These are phyloP conservation scores for Drosophila burlai DNA, from an alignment of 1,140 invertebrate species.

Conservation along the genomic window DNA sequence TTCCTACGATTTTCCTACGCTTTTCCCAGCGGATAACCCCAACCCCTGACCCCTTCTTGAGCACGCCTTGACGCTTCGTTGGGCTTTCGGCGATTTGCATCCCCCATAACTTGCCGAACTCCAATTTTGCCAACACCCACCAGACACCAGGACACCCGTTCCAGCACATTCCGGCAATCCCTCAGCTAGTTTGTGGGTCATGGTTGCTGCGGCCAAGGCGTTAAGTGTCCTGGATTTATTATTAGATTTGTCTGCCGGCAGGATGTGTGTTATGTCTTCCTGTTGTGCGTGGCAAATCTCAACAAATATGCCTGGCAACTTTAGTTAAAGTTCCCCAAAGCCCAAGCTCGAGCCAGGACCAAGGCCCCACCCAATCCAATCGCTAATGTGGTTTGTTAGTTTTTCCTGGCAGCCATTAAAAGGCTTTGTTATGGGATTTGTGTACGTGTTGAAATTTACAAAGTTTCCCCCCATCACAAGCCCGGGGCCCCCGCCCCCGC, in stretches of 20 bases:
- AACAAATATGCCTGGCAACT: constrained; percentile 74
- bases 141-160: background rate
- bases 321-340: constrained; percentile 58
- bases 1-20: background rate
- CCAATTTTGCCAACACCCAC: constrained; percentile 9
- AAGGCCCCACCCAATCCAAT: constrained; percentile 7
- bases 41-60: constrained; percentile 5
- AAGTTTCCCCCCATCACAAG: constrained; percentile 38
- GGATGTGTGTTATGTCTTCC: constrained; percentile 72
- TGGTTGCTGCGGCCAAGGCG: constrained; percentile 74
- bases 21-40: background rate
- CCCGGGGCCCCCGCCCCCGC: background rate
- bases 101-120: constrained; percentile 35
- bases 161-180: constrained; percentile 37
- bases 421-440: constrained; percentile 82
- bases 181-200: constrained; percentile 73
- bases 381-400: constrained; percentile 81
- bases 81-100: constrained; percentile 72
- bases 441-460: constrained; percentile 82
- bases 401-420: constrained; percentile 78
- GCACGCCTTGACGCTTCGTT: constrained; percentile 61
- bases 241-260: constrained; percentile 72
- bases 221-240: constrained; percentile 83
- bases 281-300: constrained; percentile 63
- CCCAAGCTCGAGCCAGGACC: too few species aligned